Base-by-base conservation (phyloP, 2,888 invertebrate genomes). In the Hypolimnas misippus region DNA sequence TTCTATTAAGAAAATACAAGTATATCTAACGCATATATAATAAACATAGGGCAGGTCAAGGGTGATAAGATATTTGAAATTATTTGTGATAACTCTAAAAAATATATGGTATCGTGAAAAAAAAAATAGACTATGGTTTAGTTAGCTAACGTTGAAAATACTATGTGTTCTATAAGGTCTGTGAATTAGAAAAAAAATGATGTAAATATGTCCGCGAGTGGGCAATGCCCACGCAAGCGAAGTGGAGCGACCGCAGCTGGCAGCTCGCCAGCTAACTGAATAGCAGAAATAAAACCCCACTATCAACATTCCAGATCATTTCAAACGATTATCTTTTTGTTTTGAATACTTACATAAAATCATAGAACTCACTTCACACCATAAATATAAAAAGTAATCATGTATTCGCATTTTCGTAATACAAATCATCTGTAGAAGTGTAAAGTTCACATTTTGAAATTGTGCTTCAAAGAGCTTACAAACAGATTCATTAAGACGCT, bases 261-360 rank as follows among this genome's bases (percentile, higher is more conserved):
- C 89, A 69, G 56, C 70, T 71, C 81, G 90, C 91, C 91, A 90
- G 81, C 78, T 81, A 78, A 76, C 81, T 80, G 81, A 86, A 86
- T 83, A 86, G 85, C 88, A 88, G 86, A 88, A 89, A 90, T 90
- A 90, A 75, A 76, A 90, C 89, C 84, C 84, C 83, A 86, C 88
- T 88, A 89, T 88, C 86, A 88, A 87, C 87, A 90, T 91, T 89
- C 90, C 89, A 90, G 90, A 86, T 86, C 90, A 90, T 85, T 87
- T 84, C 81, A 79, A 81, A 81, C 76, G 81, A 88, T 87, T 86
- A 87, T 86, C 81, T 84, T 86, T 83, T 85, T 87, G 82, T 83
- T 84, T 68, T 68, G 63, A 63, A 69, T 59, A 63, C 44, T 59
- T 54, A 55, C 58, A 62, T 67, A 44, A 63, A 62, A 67, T 57